Evolutionary conservation across 2,113 vertebrate species (phyloP).

Genomic region (Coturnix japonica): DNA sequence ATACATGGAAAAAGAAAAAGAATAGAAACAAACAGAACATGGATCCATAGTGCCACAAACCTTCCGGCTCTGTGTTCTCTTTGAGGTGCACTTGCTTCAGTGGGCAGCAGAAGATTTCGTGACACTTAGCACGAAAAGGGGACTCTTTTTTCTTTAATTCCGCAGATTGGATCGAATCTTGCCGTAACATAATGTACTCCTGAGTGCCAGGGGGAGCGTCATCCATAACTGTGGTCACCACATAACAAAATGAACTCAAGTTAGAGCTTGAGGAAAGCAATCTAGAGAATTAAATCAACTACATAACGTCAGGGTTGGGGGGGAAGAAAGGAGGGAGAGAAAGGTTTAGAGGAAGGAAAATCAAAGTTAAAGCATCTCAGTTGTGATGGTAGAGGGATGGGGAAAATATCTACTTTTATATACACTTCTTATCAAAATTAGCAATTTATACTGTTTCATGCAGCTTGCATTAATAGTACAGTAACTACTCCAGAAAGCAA

Average conservation of each 20-base stretch:
- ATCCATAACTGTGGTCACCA: conserved; percentile 98
- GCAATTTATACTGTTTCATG: conserved; percentile 16
- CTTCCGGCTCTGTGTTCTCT: conserved; percentile 97
- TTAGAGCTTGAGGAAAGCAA: conserved; percentile 83
- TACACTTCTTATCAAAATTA: conserved; percentile 28
- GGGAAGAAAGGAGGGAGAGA: conserved; percentile 10
- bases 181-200: conserved; percentile 99
- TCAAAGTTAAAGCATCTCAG: neutral
- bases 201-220: conserved; percentile 98
- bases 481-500: neutral
- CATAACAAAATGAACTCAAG: conserved; percentile 98
- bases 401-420: conserved; percentile 8
- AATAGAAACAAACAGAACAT: conserved; percentile 81
- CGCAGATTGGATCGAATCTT: conserved; percentile 99
- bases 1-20: conserved; percentile 71
- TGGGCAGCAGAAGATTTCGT: conserved; percentile 99
- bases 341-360: conserved; percentile 22
- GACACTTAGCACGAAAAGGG: conserved; percentile 99
- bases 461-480: neutral
- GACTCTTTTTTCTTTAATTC: conserved; percentile 99
- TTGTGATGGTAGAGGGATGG: neutral
- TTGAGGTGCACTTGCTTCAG: conserved; percentile 99
- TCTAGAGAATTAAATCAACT: conserved; percentile 66
- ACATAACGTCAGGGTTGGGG: conserved; percentile 40
- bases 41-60: conserved; percentile 90